Percentiles rank a stretch among this genome's conserved stretches.
Evolutionary conservation across 2,113 vertebrate species (phyloP).

Genomic region (Orientallactaga bullata): DNA sequence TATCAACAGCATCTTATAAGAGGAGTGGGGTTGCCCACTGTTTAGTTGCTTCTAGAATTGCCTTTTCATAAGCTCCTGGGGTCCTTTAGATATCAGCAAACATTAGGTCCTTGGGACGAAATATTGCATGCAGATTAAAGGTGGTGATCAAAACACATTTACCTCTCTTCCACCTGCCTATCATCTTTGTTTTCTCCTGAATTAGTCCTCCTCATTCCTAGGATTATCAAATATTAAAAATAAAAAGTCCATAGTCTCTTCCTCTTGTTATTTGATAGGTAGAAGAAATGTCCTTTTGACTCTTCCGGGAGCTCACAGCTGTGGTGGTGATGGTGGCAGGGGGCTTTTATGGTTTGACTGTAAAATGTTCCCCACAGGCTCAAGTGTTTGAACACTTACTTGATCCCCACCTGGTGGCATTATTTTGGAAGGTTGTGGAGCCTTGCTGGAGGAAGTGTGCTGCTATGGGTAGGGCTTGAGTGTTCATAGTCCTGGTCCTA

Average conservation of each 20-base stretch:
- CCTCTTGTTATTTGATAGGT: background rate
- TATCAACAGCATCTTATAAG: background rate
- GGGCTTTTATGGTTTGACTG: too few species aligned
- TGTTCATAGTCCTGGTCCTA: too few species aligned
- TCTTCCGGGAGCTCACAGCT: background rate
- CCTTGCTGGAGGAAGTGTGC: too few species aligned
- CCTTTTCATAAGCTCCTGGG: background rate
- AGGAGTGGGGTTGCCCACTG: background rate
- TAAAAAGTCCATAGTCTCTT: background rate
- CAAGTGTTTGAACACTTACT: too few species aligned
- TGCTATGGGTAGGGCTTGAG: too few species aligned
- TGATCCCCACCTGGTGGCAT: too few species aligned
- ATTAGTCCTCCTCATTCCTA: background rate
- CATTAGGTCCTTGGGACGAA: constrained; percentile 6
- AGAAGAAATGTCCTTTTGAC: background rate
- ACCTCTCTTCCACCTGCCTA: background rate
- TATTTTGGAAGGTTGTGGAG: too few species aligned
- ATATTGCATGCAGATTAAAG: constrained; percentile 1
- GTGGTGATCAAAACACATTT: background rate
- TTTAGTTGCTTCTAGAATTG: constrained; percentile 4
- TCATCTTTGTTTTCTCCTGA: background rate
- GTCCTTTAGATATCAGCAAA: constrained; percentile 17
- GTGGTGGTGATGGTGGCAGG: too few species aligned
- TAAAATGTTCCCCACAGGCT: too few species aligned
- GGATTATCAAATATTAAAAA: background rate